A percentile compares a stretch with the other conserved stretches of the same genome.
Conservation (phyloP, 2,797 vertebrate species). For the Graptemys geographica region DNA sequence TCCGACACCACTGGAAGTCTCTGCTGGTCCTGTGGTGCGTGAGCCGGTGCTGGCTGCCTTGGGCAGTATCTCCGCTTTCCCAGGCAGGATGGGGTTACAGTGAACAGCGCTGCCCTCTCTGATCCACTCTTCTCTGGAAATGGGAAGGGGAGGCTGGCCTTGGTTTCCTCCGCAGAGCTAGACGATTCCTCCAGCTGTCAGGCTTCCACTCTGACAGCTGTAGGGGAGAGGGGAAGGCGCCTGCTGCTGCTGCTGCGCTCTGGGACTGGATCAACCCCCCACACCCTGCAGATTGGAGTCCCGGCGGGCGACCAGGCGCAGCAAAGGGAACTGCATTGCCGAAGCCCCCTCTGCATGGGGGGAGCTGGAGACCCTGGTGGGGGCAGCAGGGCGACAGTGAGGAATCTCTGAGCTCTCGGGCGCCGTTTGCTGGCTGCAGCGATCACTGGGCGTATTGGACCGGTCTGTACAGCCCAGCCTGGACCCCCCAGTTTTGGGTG, state of each 20-base stretch:
- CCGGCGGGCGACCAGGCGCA: fast-evolving
- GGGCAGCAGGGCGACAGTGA: neutral
- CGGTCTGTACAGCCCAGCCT: neutral
- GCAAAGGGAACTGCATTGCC: neutral
- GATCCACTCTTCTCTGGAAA: neutral
- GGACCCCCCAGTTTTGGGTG: neutral
- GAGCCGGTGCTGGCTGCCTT: neutral
- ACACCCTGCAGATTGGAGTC: no score
- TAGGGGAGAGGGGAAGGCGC: neutral
- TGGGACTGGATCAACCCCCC: neutral
- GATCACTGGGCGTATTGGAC: neutral
- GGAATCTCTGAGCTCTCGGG: neutral
- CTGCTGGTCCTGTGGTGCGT: neutral
- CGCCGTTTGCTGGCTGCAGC: neutral
- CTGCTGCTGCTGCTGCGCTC: neutral
- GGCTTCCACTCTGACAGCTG: no score
- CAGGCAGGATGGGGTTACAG: neutral
- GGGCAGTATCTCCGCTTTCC: neutral
- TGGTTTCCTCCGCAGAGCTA: neutral
- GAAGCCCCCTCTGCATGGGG: neutral
- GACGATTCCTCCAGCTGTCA: neutral
- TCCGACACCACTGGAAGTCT: neutral
- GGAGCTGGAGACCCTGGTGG: neutral
- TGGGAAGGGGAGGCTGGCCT: neutral
- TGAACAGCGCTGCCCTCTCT: neutral